Conservation (phyloP, 2,113 vertebrate species). For the Myrmecobius fasciatus region DNA sequence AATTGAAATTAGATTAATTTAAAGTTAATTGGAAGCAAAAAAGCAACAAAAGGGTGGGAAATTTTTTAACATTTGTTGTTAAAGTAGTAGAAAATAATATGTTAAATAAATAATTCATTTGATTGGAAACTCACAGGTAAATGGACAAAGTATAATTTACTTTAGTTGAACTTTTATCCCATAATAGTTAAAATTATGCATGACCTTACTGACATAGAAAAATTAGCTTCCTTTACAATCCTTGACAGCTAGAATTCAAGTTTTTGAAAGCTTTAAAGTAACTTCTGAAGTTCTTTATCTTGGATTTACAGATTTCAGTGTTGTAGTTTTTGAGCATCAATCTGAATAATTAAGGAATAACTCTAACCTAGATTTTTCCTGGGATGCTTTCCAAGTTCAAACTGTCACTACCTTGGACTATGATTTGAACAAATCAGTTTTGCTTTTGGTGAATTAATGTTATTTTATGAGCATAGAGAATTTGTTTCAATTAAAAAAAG, state of each 20-base stretch:
- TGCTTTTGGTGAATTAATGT: background rate
- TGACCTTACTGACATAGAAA: background rate
- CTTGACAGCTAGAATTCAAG: background rate
- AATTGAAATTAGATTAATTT: background rate
- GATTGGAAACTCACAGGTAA: background rate
- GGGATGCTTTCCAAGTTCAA: background rate
- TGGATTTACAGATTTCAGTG: background rate
- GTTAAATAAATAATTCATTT: too few species aligned
- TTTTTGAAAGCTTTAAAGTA: background rate
- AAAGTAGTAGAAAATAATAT: background rate
- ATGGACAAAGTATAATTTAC: background rate
- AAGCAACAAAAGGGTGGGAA: too few species aligned
- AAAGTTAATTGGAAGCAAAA: background rate
- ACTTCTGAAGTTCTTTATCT: background rate
- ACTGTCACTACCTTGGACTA: background rate
- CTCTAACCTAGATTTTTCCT: background rate
- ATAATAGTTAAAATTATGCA: background rate
- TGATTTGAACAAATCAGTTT: background rate
- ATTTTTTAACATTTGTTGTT: background rate
- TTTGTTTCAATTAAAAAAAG: background rate
- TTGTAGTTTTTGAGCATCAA: background rate
- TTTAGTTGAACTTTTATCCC: background rate
- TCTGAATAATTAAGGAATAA: background rate
- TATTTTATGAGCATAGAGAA: background rate
- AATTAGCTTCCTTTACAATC: background rate